Base-by-base conservation (phyloP, 1,140 invertebrate genomes). In the Tetramorium parvispinum region DNA sequence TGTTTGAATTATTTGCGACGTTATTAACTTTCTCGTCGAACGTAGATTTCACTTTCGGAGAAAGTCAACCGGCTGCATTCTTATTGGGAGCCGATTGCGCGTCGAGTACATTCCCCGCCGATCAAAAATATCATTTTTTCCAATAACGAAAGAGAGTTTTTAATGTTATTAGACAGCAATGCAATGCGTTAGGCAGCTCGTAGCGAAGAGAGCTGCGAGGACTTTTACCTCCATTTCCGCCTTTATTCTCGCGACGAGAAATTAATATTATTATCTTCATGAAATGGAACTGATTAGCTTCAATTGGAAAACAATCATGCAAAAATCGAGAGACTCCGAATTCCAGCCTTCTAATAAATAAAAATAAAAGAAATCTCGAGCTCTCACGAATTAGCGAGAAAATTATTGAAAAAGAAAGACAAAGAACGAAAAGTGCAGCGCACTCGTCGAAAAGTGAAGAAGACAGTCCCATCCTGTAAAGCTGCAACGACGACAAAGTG, bases 41-140 rank as follows among this genome's bases (percentile, higher is more conserved):
- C 2, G n/a, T 6, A 89, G 85, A 88, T 93, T 93, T 94, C 93
- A 92, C 93, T 93, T 85, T 85, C 57, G 51, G 92, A 92, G 93
- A 94, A 94, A 94, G 93, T 93, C 88, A 40, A 66, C 61, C 63
- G 73, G 21, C 51, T 85, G 40, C 65, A 75, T 77, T 82, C 43
- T 43, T 86, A 68, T 32, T 57, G 68, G 70, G 86, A 87, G 51
- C 24, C 46, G 21, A 85, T 40, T 59, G n/a, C 37, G 11, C 37
- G 1, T 46, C 6, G 24, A 8, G 1, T 32, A 10, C 1, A 24
- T 77, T 68, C 13, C 32, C 8, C 13, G 2, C 21, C 13, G 6
- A 46, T 16, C 3, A 7, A 68, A 66, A 68, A 68, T 24, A 46
- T 10, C 1, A 3, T 37, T 40, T 65, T 40, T n/a, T 53, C 6